A percentile compares a stretch with the other conserved stretches of the same genome.
Evolutionary conservation across 2,113 vertebrate genomes (phyloP).

Genomic region (Trichechus manatus): DNA sequence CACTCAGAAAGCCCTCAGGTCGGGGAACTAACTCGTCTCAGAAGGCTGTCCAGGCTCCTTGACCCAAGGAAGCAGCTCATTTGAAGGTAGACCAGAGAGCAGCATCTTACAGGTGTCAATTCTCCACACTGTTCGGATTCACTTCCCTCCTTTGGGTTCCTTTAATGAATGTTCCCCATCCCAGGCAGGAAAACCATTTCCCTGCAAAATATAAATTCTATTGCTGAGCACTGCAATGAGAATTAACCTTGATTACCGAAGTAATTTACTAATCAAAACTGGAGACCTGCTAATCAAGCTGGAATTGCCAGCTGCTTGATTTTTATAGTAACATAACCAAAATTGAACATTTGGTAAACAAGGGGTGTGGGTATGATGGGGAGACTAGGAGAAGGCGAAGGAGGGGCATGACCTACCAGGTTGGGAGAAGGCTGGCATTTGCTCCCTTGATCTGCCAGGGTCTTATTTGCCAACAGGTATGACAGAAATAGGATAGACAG

Average conservation of each 20-base stretch:
- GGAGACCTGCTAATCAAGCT: slow-evolving; percentile 92
- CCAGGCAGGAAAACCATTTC: slow-evolving; percentile 84
- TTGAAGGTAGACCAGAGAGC: neutral
- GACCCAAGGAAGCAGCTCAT: neutral
- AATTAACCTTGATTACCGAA: slow-evolving; percentile 92
- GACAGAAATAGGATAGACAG: accelerated
- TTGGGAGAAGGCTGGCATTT: neutral
- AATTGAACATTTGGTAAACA: slow-evolving; percentile 90
- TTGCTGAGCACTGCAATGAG: slow-evolving; percentile 85
- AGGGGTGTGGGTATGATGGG: slow-evolving; percentile 80
- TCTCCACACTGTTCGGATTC: neutral
- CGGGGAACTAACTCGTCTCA: neutral
- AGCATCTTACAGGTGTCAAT: neutral
- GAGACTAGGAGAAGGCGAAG: neutral
- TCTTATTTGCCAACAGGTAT: neutral
- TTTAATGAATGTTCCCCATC: slow-evolving; percentile 81
- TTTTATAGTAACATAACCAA: slow-evolving; percentile 91
- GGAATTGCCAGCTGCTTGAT: slow-evolving; percentile 91
- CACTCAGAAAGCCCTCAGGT: neutral
- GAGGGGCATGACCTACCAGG: neutral
- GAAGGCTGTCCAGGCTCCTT: neutral
- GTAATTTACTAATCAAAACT: slow-evolving; percentile 93
- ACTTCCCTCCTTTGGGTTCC: slow-evolving; percentile 65
- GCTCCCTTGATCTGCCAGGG: neutral
- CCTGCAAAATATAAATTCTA: slow-evolving; percentile 86